Percentiles rank a stretch among this genome's conserved stretches.
phyloP scores from a whole-genome alignment of 2,113 vertebrate genomes.

The Sterrhoptilus dennistouni region DNA sequence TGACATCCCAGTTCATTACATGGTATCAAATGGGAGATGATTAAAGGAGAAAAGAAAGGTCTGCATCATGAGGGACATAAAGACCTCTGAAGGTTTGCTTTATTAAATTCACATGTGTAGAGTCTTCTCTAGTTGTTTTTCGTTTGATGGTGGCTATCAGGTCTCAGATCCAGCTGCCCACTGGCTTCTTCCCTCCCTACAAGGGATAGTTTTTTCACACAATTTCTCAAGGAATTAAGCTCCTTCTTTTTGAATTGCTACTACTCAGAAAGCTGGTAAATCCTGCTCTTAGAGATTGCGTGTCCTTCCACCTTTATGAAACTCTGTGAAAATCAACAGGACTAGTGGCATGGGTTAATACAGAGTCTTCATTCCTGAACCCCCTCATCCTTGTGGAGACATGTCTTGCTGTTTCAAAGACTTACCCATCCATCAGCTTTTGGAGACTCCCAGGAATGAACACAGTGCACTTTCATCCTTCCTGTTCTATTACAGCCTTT shows the following conservation, averaged over 20 bases:
- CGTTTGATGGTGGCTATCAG: neutral
- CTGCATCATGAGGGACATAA: rapidly evolving
- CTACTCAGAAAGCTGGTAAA: neutral
- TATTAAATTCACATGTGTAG: neutral
- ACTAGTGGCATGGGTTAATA: neutral
- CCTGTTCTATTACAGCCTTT: neutral
- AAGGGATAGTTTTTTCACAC: neutral
- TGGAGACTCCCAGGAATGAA: neutral
- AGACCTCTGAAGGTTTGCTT: neutral
- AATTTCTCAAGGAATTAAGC: neutral
- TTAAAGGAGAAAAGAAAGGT: neutral
- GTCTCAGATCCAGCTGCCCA: neutral
- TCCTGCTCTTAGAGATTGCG: neutral
- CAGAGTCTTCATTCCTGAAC: neutral
- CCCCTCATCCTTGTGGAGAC: neutral
- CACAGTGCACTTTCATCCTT: neutral
- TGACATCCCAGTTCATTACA: neutral
- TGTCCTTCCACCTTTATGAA: rapidly evolving
- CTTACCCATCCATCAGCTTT: neutral
- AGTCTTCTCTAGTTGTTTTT: neutral
- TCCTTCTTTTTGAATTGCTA: neutral
- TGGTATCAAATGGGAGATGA: neutral
- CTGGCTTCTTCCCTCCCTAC: neutral
- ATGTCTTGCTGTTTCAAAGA: neutral
- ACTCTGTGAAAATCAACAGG: neutral